A percentile compares a stretch with the other conserved stretches of the same genome.
These are phyloP conservation scores for Operophtera brumata DNA, from an alignment of 2,888 invertebrate species.

Conservation along the genomic window DNA sequence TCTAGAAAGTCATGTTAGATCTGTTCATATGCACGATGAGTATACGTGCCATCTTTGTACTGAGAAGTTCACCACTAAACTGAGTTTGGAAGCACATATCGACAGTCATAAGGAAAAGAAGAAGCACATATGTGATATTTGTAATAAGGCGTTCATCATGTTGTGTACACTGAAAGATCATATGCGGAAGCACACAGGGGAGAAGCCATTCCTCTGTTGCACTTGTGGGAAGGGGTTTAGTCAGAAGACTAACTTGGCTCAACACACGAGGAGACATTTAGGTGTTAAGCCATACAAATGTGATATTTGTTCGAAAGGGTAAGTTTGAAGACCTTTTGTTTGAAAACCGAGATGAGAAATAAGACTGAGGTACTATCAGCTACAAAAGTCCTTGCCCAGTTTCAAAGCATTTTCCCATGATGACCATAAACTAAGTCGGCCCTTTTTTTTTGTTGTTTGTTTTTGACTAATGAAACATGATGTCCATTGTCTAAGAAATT, in stretches of 20 bases:
- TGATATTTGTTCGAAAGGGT: conserved; percentile 69
- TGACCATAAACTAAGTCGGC: no score
- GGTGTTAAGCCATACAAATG: conserved; percentile 72
- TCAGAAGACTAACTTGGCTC: conserved; percentile 81
- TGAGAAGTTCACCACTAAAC: conserved; percentile 61
- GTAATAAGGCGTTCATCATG: conserved; percentile 73
- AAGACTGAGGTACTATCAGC: no score
- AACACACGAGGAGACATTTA: conserved; percentile 80
- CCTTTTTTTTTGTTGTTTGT: no score
- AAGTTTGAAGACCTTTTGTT: conserved; percentile 6
- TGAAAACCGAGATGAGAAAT: no score
- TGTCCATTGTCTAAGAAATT: no score
- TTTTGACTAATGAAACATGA: no score
- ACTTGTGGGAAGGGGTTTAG: conserved; percentile 81
- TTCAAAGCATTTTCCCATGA: no score
- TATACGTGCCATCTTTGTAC: conserved; percentile 72
- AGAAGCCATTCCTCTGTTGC: conserved; percentile 80
- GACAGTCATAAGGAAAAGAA: conserved; percentile 69
- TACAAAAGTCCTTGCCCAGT: no score
- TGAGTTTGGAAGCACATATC: conserved; percentile 67
- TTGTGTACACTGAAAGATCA: conserved; percentile 81
- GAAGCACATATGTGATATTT: conserved; percentile 71
- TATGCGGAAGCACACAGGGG: conserved; percentile 79
- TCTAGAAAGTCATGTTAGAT: conserved; percentile 74
- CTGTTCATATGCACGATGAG: conserved; percentile 69